Evolutionary conservation across 2,888 invertebrate genomes (phyloP).

Genomic region (Drosophila sordidula): DNA sequence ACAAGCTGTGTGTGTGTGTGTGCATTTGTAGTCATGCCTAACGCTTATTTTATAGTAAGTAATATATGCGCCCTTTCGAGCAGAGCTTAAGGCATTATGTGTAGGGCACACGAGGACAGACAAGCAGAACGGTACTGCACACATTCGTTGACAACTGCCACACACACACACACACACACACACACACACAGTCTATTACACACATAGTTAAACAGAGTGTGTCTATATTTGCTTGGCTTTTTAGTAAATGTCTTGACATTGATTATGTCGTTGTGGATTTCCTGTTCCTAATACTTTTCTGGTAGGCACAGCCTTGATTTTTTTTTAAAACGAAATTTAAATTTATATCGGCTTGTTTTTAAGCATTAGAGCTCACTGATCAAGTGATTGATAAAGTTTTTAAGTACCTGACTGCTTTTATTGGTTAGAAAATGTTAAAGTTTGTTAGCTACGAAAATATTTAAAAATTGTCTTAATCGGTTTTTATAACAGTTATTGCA

Average conservation of each 20-base stretch:
- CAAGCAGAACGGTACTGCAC: slow-evolving; percentile 53
- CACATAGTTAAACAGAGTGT: slow-evolving; percentile 31
- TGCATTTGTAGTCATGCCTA: slow-evolving; percentile 47
- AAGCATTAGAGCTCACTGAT: too few relatives aligned
- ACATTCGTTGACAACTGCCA: slow-evolving; percentile 30
- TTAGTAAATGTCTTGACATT: slow-evolving; percentile 53
- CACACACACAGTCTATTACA: slow-evolving; percentile 5
- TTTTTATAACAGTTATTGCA: too few relatives aligned
- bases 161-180: slow-evolving; percentile 5
- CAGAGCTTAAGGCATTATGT: slow-evolving; percentile 46
- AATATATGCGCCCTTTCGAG: slow-evolving; percentile 54
- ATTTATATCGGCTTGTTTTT: too few relatives aligned
- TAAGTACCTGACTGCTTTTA: too few relatives aligned
- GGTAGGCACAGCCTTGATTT: background rate
- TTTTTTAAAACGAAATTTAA: too few relatives aligned
- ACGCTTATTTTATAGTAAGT: slow-evolving; percentile 67
- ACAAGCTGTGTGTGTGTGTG: slow-evolving; percentile 8
- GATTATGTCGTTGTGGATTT: slow-evolving; percentile 37
- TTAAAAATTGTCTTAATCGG: too few relatives aligned
- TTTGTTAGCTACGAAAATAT: too few relatives aligned
- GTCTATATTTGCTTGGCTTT: slow-evolving; percentile 52
- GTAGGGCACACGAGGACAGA: slow-evolving; percentile 42
- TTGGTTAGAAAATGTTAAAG: too few relatives aligned
- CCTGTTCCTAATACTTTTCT: slow-evolving; percentile 7
- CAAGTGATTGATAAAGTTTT: too few relatives aligned